Conservation (phyloP, 2,797 vertebrate species). For the Rhyacichthys aspro region DNA sequence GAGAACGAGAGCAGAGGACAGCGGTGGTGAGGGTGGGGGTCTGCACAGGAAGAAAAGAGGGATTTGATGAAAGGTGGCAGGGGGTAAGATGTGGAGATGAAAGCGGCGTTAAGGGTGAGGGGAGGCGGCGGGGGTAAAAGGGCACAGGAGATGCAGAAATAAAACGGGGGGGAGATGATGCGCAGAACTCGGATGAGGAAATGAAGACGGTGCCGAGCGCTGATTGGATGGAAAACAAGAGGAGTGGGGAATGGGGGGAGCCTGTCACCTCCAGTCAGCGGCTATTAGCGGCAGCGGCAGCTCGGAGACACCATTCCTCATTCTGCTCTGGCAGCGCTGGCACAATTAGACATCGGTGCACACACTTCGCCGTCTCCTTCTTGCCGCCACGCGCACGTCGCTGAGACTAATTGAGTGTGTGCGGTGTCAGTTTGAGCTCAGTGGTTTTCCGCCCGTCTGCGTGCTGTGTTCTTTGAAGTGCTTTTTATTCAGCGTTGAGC, state of each 20-base stretch:
- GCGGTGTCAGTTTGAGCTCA: conserved; percentile 57
- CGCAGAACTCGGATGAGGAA: conserved; percentile 54
- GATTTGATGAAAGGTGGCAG: conserved; percentile 65
- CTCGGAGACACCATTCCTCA: conserved; percentile 80
- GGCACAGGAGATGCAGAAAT: conserved; percentile 55
- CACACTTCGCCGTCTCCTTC: conserved; percentile 55
- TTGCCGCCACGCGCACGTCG: conserved; percentile 19
- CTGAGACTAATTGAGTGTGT: conserved; percentile 65
- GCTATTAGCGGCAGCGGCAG: conserved; percentile 77
- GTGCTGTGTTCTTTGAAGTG: conserved; percentile 30
- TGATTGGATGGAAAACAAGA: conserved; percentile 69
- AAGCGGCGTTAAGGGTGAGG: conserved; percentile 33
- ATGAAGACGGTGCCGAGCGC: conserved; percentile 64
- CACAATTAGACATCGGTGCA: conserved; percentile 76
- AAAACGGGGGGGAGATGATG: conserved; percentile 52
- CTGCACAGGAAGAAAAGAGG: conserved; percentile 23
- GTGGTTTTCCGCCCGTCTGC: conserved; percentile 50
- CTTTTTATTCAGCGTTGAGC: conserved; percentile 5
- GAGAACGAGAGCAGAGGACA: conserved; percentile 51
- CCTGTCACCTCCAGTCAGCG: conserved; percentile 77
- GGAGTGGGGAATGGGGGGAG: conserved; percentile 36
- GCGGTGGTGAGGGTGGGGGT: not conserved
- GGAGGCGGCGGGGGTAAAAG: conserved; percentile 57
- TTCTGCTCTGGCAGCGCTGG: conserved; percentile 75
- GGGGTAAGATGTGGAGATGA: conserved; percentile 69